Evolutionary conservation across 2,797 vertebrate species (phyloP).

Genomic region (Chloroceryle amazona): DNA sequence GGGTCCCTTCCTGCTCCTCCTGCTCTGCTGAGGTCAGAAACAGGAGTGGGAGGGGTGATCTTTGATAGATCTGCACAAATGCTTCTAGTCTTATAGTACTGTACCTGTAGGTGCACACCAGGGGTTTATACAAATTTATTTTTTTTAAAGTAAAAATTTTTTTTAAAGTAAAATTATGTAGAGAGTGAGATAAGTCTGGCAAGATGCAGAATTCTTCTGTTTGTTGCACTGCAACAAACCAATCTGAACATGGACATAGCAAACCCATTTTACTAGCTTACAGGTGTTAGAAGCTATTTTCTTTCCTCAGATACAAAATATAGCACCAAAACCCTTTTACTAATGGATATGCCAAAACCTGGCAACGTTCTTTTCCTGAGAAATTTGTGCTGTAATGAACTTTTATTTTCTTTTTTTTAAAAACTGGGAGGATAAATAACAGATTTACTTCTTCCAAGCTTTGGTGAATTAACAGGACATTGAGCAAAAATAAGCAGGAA

Average conservation of each 20-base stretch:
- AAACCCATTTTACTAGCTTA: not conserved
- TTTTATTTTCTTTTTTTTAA: accelerated
- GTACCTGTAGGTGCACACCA: not conserved
- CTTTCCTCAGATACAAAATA: not conserved
- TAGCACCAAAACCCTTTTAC: not conserved
- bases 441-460: not conserved
- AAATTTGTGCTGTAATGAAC: not conserved
- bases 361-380: not conserved
- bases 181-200: not conserved
- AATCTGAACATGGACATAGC: not conserved
- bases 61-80: not conserved
- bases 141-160: too few relatives aligned
- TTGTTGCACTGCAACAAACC: accelerated
- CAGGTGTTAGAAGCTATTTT: not conserved
- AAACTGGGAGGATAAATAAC: not conserved
- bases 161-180: not conserved
- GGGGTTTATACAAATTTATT: not conserved
- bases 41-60: accelerated
- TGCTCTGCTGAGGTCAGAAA: not conserved
- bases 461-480: not conserved
- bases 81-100: not conserved
- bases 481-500: not conserved
- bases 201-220: not conserved
- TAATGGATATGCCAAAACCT: not conserved
- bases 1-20: not conserved